Evolutionary conservation across 2,797 vertebrate species (phyloP).

Genomic region (Sylvia borin): DNA sequence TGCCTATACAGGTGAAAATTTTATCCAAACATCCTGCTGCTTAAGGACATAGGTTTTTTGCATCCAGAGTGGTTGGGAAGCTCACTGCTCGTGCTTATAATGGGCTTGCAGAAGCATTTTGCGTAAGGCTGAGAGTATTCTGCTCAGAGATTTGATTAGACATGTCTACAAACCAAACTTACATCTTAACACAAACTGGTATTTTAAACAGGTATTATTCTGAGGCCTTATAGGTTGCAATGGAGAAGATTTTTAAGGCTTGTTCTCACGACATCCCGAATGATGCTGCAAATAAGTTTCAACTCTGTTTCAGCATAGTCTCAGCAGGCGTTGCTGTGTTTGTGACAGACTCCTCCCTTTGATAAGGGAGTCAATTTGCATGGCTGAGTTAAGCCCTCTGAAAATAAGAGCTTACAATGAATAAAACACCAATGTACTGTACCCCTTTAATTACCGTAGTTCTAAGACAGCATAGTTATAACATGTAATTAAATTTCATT

Average conservation of each 20-base stretch:
- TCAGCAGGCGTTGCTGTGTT: background rate
- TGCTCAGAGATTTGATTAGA: background rate
- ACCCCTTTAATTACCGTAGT: constrained; percentile 55
- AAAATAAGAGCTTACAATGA: constrained; percentile 52
- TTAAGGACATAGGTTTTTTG: background rate
- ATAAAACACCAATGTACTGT: constrained; percentile 44
- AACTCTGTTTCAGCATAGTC: background rate
- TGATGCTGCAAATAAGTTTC: background rate
- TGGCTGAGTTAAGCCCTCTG: constrained; percentile 37
- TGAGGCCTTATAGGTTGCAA: background rate
- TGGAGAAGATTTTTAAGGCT: background rate
- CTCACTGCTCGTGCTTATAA: background rate
- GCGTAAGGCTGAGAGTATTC: background rate
- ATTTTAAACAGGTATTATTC: background rate
- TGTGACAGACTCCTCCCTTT: constrained; percentile 20
- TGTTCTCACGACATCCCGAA: background rate
- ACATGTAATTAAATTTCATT: constrained; percentile 75
- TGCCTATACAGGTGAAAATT: constrained; percentile 53
- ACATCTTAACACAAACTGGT: background rate
- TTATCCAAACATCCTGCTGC: constrained; percentile 35
- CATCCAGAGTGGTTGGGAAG: background rate
- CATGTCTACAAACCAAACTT: background rate
- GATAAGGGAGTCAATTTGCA: constrained; percentile 36
- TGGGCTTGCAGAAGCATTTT: background rate
- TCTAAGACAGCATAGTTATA: constrained; percentile 62